phyloP scores from a whole-genome alignment of 2,888 invertebrate species.

The Dromius quadrimaculatus region DNA sequence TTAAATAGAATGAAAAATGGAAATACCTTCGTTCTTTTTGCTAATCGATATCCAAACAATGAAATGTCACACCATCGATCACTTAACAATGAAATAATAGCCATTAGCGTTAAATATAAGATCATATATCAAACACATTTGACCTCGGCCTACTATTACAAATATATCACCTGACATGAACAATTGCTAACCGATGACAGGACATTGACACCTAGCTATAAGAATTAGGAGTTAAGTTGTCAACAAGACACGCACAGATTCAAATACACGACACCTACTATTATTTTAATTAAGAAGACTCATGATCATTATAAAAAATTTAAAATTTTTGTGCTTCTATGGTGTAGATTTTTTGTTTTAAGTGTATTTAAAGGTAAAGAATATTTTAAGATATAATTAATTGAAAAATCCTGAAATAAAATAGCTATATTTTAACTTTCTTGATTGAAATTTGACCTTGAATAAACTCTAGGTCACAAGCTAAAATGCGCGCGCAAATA shows the following conservation, averaged over 20 bases:
- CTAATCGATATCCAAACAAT: slow-evolving; percentile 36
- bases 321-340: too few relatives aligned
- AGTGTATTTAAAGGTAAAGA: too few relatives aligned
- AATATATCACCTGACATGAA: slow-evolving; percentile 31
- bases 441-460: too few relatives aligned
- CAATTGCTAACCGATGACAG: slow-evolving; percentile 21
- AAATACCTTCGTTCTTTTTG: slow-evolving; percentile 26
- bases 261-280: too few relatives aligned
- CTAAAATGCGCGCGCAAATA: too few relatives aligned
- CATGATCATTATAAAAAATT: too few relatives aligned
- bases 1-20: neutral
- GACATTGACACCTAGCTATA: slow-evolving; percentile 41
- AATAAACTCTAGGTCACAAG: too few relatives aligned
- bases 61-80: slow-evolving; percentile 44
- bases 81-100: slow-evolving; percentile 48
- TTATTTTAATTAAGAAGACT: too few relatives aligned
- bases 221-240: slow-evolving; percentile 31
- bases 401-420: too few relatives aligned
- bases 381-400: too few relatives aligned
- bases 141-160: slow-evolving; percentile 44
- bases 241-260: slow-evolving; percentile 17
- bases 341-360: too few relatives aligned
- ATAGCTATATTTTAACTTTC: too few relatives aligned
- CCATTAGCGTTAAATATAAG: slow-evolving; percentile 39
- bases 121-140: slow-evolving; percentile 40